Evolutionary conservation across 2,113 vertebrate genomes (phyloP).

Genomic region (Steatornis caripensis): DNA sequence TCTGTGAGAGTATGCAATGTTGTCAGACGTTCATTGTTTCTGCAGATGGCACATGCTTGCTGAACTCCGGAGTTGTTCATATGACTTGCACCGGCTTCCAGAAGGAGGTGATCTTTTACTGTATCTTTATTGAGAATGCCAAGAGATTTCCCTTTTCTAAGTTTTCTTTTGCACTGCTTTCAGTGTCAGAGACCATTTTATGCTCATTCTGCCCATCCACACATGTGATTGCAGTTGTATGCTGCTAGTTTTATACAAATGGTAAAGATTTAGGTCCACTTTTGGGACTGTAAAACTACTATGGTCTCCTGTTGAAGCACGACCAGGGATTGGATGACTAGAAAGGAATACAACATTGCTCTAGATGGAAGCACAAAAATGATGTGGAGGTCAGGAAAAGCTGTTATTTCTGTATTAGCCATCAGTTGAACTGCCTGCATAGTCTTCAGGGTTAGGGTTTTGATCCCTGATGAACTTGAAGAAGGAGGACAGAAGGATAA

Average conservation of each 20-base stretch:
- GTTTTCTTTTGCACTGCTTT: not conserved
- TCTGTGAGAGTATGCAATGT: not conserved
- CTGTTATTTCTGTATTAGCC: not conserved
- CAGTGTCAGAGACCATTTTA: not conserved
- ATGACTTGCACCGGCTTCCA: slow-evolving; percentile 92
- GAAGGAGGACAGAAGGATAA: not conserved
- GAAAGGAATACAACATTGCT: not conserved
- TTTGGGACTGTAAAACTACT: not conserved
- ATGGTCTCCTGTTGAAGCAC: fast-evolving
- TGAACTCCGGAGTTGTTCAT: slow-evolving; percentile 88
- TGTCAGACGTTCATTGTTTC: not conserved
- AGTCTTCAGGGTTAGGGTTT: not conserved
- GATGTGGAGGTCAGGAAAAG: not conserved
- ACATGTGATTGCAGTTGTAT: not conserved
- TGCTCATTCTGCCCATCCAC: not conserved
- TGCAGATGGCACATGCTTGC: slow-evolving; percentile 88
- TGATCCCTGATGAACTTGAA: not conserved
- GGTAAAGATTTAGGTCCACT: not conserved
- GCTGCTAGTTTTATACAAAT: not conserved
- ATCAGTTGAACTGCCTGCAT: not conserved
- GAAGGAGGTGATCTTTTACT: slow-evolving; percentile 82
- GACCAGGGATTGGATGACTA: not conserved
- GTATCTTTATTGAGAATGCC: not conserved
- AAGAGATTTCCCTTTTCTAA: not conserved
- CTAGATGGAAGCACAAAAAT: not conserved